Conservation (phyloP, 2,113 vertebrate species). For the Chionomys nivalis region DNA sequence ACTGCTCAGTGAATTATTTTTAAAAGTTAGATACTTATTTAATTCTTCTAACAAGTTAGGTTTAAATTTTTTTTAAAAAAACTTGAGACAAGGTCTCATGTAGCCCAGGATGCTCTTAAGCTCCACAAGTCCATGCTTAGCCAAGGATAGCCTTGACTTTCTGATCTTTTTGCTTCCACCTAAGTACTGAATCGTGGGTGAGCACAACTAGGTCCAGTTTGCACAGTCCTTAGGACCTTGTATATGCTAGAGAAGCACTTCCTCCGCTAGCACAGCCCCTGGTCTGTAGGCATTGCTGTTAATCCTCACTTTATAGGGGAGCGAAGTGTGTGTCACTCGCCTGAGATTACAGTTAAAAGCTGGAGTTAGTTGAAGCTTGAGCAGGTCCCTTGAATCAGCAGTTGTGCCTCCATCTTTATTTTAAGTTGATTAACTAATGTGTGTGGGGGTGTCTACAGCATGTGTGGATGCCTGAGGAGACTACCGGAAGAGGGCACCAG, state of each 20-base stretch:
- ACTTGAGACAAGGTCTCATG: background rate
- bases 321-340: background rate
- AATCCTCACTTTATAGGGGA: background rate
- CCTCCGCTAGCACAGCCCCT: background rate
- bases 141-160: background rate
- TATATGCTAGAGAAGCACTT: background rate
- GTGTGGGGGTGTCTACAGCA: background rate
- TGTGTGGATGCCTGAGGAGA: background rate
- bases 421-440: background rate
- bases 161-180: background rate
- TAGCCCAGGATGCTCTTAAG: background rate
- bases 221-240: too few species aligned
- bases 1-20: too few species aligned
- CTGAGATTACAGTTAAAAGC: constrained; percentile 17
- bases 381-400: background rate
- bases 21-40: background rate
- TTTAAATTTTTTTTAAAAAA: background rate
- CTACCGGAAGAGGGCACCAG: background rate
- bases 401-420: background rate
- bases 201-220: too few species aligned
- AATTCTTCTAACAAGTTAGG: background rate
- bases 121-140: background rate
- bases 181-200: background rate
- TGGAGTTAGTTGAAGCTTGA: background rate
- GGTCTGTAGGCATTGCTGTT: background rate